Percentiles rank a stretch among this genome's conserved stretches.
Evolutionary conservation across 1,140 invertebrate genomes (phyloP).

Genomic region (Dreissena polymorpha): DNA sequence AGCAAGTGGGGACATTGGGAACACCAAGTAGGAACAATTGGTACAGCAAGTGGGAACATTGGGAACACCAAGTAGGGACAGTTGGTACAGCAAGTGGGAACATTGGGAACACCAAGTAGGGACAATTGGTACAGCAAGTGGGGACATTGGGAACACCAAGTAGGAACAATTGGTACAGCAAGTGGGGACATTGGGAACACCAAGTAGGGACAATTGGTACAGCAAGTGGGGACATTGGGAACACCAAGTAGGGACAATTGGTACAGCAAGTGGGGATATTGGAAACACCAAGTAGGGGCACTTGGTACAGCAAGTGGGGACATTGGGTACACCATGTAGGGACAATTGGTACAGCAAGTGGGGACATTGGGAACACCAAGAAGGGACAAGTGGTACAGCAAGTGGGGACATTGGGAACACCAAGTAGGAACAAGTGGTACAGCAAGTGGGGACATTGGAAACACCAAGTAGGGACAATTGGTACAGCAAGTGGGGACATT

Average conservation of each 20-base stretch:
- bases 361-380: conserved; percentile 37
- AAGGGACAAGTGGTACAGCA: too few species aligned
- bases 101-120: background rate
- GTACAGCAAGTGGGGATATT: too few species aligned
- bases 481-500: too few species aligned
- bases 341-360: too few species aligned
- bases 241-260: background rate
- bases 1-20: conserved; percentile 48
- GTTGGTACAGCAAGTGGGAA: too few species aligned
- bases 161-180: too few species aligned
- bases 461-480: background rate
- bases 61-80: background rate
- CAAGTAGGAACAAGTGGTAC: too few species aligned
- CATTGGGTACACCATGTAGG: conserved; percentile 31
- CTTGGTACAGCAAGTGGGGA: too few species aligned
- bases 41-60: too few species aligned
- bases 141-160: conserved; percentile 37
- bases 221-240: conserved; percentile 48
- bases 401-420: conserved; percentile 38
- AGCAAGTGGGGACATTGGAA: conserved; percentile 48
- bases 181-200: conserved; percentile 38
- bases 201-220: too few species aligned
- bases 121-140: too few species aligned
- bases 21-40: background rate
- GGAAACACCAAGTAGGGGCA: background rate